phyloP scores from a whole-genome alignment of 64 coral and sea anemone species.

The Anthopleura sola region DNA sequence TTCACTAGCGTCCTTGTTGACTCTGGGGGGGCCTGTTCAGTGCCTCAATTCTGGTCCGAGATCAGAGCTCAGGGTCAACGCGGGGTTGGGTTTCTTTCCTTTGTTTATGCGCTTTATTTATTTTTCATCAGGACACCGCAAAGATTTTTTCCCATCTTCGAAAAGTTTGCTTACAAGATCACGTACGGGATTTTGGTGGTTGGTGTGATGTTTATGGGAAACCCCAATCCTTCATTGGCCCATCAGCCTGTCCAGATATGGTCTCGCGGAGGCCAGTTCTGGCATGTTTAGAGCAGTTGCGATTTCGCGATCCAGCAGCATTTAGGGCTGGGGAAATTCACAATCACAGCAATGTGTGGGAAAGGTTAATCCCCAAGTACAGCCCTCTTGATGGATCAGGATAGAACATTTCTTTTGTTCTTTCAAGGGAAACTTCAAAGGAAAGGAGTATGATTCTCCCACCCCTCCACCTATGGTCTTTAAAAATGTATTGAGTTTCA shows the following conservation, averaged over 20 bases:
- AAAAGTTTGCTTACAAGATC: not conserved
- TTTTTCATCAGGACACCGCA: not conserved
- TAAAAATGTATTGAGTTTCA: not conserved
- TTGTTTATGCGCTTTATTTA: not conserved
- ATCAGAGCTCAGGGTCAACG: slow-evolving; percentile 26
- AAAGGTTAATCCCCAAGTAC: not conserved
- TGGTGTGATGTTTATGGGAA: slow-evolving; percentile 1
- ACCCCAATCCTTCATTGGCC: slow-evolving; percentile 24
- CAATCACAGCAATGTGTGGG: slow-evolving; percentile 12
- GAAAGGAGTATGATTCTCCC: not conserved
- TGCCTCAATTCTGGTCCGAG: slow-evolving; percentile 28
- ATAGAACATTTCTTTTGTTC: slow-evolving; percentile 13
- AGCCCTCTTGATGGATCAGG: not conserved
- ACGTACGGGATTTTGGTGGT: not conserved
- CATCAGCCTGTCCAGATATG: not conserved
- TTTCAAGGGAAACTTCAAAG: slow-evolving; percentile 34
- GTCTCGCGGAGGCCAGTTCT: not conserved
- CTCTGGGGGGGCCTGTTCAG: slow-evolving; percentile 16
- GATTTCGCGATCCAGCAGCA: not conserved
- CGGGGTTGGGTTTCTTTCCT: slow-evolving; percentile 22
- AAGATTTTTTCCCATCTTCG: not conserved
- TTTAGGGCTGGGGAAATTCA: slow-evolving; percentile 37
- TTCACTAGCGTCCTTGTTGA: slow-evolving; percentile 33
- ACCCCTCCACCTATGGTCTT: slow-evolving; percentile 2
- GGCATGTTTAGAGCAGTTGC: not conserved